Evolutionary conservation across 2,888 invertebrate species (phyloP), one percentile per base, ranked within the genome.

Genomic region (Tanytarsus gracilentus): DNA sequence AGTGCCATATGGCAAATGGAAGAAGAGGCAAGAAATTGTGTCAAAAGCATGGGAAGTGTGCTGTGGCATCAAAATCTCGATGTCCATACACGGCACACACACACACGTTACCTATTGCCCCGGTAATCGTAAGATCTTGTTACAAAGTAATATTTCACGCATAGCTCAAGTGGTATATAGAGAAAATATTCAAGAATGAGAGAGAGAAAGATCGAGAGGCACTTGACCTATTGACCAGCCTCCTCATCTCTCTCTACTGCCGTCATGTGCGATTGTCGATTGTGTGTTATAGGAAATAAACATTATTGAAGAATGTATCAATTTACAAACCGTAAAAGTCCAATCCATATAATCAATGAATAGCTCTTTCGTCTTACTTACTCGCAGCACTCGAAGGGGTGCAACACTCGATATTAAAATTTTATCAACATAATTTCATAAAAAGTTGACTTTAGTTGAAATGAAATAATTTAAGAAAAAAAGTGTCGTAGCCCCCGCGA

Each of bases 211-310:
- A n/a, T n/a, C n/a, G n/a, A n/a, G n/a, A 51, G 30, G 16, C 48
- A 48, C 58, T 58, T 58, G 58, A 58, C 58, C 58, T 58, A 58
- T 58, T 58, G 58, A 58, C 58, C 58, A 48, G 14, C 48, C 44
- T 48, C 27, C 36, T 36, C 36, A 36, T 36, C 36, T 14, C 16
- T 16, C 16, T 36, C 36, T 16, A n/a, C n/a, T n/a, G n/a, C n/a
- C n/a, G n/a, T 6, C 36, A 44, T 44, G 8, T 44, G 44, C 9
- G 16, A 11, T 21, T 44, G 11, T 11, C 18, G 11, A 16, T 44
- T 21, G 16, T 40, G 2, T 14, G 14, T 21, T 8, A 18, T 44
- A 25, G 27, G 49, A 49, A 49, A 49, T 49, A 25, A 44, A 49
- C 27, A 49, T 49, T 26, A 25, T 49, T 49, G 7, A 30, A 16